Evolutionary conservation across 2,113 vertebrate genomes (phyloP).

Genomic region (Bubalus kerabau): DNA sequence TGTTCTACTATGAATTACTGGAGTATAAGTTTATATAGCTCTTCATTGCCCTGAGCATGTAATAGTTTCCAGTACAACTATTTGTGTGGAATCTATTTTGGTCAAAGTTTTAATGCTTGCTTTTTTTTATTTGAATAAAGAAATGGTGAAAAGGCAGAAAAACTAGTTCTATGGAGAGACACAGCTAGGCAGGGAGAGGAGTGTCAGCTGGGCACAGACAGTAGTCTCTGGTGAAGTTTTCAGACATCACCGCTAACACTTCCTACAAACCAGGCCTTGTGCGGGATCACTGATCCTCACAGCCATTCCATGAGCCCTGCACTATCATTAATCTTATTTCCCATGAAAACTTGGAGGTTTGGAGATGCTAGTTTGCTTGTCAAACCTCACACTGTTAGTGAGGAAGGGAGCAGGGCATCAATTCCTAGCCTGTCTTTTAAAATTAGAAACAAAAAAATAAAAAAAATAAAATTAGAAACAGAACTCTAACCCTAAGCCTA

Average conservation of each 20-base stretch:
- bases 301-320: not conserved
- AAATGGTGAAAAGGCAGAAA: not conserved
- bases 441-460: not conserved
- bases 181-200: not conserved
- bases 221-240: not conserved
- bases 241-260: not conserved
- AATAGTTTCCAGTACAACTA: not conserved
- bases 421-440: not conserved
- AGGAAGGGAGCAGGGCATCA: not conserved
- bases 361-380: not conserved
- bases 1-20: not conserved
- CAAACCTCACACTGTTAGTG: not conserved
- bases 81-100: not conserved
- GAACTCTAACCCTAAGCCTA: not conserved
- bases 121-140: not conserved
- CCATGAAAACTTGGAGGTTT: not conserved
- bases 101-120: not conserved
- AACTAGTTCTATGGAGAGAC: not conserved
- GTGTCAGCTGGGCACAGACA: not conserved
- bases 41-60: not conserved
- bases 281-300: not conserved
- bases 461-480: not conserved
- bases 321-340: not conserved
- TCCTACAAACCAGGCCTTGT: fast-evolving
- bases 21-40: not conserved